These are phyloP conservation scores for Aphodius sticticus DNA, from an alignment of 2,888 invertebrate species.

Conservation along the genomic window DNA sequence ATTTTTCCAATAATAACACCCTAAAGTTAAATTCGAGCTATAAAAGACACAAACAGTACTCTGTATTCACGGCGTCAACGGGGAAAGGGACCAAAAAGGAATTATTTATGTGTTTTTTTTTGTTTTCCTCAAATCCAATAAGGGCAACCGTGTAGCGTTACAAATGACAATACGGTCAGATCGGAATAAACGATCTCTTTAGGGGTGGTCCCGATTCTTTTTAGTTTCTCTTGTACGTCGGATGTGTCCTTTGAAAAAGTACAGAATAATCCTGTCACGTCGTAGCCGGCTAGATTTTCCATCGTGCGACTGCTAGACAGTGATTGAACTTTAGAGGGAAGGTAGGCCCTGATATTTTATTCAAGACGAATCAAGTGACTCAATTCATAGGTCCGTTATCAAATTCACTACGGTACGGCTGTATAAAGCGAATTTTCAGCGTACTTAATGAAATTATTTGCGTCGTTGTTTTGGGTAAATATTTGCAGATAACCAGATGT, in stretches of 20 bases:
- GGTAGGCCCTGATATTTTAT: slow-evolving; percentile 55
- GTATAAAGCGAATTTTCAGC: background rate
- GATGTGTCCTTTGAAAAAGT: slow-evolving; percentile 42
- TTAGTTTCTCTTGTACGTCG: slow-evolving; percentile 10
- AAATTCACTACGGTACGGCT: slow-evolving; percentile 28
- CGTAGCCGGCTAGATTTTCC: slow-evolving; percentile 46
- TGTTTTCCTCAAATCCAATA: slow-evolving; percentile 19
- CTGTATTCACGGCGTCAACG: background rate
- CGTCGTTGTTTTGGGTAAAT: slow-evolving; percentile 6
- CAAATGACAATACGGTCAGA: slow-evolving; percentile 28
- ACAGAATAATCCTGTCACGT: slow-evolving; percentile 48
- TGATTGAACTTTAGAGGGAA: slow-evolving; percentile 55
- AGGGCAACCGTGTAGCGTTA: slow-evolving; percentile 17
- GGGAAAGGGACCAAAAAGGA: background rate
- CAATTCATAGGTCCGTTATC: slow-evolving; percentile 49
- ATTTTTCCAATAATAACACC: background rate
- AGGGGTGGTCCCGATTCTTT: slow-evolving; percentile 17
- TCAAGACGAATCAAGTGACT: slow-evolving; percentile 52
- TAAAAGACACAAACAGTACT: background rate
- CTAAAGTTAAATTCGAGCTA: background rate
- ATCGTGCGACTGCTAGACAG: slow-evolving; percentile 47
- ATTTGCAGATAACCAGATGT: background rate
- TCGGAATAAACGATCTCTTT: slow-evolving; percentile 29
- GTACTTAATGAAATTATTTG: background rate
- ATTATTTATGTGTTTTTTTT: slow-evolving; percentile 7